Conservation (phyloP, 2,888 invertebrate genomes). For the Plebejus melissa region DNA sequence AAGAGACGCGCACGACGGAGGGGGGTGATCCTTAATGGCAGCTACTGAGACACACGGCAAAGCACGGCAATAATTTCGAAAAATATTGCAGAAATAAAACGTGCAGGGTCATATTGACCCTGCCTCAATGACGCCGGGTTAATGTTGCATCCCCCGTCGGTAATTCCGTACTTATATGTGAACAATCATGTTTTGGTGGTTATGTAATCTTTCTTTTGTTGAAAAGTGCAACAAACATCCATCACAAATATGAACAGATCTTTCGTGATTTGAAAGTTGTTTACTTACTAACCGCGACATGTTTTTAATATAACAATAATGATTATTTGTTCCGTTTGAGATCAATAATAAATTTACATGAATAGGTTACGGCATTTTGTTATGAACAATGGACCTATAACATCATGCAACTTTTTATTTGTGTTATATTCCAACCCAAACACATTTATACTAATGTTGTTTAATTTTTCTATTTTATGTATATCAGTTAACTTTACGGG, state of each 20-base stretch:
- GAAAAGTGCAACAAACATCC: too few species aligned
- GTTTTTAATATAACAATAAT: slow-evolving; percentile 25
- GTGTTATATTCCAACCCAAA: slow-evolving; percentile 40
- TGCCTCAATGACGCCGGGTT: too few species aligned
- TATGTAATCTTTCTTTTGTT: too few species aligned
- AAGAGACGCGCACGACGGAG: background rate
- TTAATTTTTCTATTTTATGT: slow-evolving; percentile 38
- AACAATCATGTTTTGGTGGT: too few species aligned
- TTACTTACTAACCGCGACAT: slow-evolving; percentile 29
- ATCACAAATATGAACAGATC: too few species aligned
- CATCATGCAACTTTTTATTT: slow-evolving; percentile 32
- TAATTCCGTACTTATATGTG: too few species aligned
- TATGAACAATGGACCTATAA: slow-evolving; percentile 39
- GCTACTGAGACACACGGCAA: background rate
- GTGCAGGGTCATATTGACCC: too few species aligned
- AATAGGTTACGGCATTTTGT: slow-evolving; percentile 33
- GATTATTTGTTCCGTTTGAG: slow-evolving; percentile 30
- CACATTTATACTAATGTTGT: slow-evolving; percentile 42
- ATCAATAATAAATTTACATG: slow-evolving; percentile 38
- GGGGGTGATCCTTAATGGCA: background rate
- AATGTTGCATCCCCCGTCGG: too few species aligned
- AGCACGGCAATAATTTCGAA: too few species aligned
- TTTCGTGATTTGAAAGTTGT: slow-evolving; percentile 21
- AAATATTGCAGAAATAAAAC: too few species aligned
- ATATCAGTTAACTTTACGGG: slow-evolving; percentile 41